phyloP scores from a whole-genome alignment of 2,797 vertebrate genomes.

The Erpetoichthys calabaricus region DNA sequence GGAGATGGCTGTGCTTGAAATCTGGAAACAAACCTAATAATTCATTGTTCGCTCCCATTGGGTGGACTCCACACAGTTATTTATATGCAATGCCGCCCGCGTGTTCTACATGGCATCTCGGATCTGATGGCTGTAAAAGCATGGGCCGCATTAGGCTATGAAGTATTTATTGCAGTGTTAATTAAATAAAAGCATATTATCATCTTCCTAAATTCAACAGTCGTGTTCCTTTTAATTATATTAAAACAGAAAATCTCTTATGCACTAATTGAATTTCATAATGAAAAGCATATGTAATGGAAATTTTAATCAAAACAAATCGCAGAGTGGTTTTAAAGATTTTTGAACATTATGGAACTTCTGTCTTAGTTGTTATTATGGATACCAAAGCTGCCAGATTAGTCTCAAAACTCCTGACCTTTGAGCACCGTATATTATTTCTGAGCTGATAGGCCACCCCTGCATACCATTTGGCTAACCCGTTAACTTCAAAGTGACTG shows the following conservation, averaged over 20 bases:
- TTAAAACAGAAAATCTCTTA: slow-evolving; percentile 61
- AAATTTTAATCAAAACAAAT: slow-evolving; percentile 66
- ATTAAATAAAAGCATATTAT: slow-evolving; percentile 68
- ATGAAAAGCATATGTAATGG: slow-evolving; percentile 63
- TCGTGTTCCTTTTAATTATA: slow-evolving; percentile 72
- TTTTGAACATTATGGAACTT: slow-evolving; percentile 44
- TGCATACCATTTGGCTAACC: slow-evolving; percentile 74
- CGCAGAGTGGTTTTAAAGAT: slow-evolving; percentile 45
- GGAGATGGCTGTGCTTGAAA: too few species aligned
- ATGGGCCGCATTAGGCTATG: slow-evolving; percentile 58
- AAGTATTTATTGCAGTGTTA: slow-evolving; percentile 73
- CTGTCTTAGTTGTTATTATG: slow-evolving; percentile 52
- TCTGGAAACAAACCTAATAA: too few species aligned
- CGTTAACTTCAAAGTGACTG: slow-evolving; percentile 84
- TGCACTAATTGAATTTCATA: slow-evolving; percentile 61
- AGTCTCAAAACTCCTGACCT: slow-evolving; percentile 59
- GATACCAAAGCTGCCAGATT: slow-evolving; percentile 45
- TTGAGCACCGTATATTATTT: slow-evolving; percentile 57
- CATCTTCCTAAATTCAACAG: slow-evolving; percentile 77
- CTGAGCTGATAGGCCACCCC: slow-evolving; percentile 70
- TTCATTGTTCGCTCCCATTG: too few species aligned
- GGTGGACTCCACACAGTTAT: too few species aligned
- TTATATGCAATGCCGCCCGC: too few species aligned
- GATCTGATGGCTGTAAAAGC: slow-evolving; percentile 47
- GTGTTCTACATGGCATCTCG: too few species aligned